Conservation (phyloP, 2,797 vertebrate species). For the Melopsittacus undulatus region DNA sequence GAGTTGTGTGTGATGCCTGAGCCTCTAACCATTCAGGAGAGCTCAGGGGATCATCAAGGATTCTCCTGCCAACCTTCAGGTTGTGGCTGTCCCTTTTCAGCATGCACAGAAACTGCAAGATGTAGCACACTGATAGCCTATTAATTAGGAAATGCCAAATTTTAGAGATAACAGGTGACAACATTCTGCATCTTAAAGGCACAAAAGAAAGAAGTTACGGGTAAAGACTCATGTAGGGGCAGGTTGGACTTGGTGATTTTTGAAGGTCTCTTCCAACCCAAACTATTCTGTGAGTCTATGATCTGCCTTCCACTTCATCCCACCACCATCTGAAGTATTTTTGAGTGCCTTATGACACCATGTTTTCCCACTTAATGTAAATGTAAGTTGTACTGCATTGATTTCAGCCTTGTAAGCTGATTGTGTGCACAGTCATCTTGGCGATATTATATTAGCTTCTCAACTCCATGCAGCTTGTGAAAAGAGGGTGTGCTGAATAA, state of each 20-base stretch:
- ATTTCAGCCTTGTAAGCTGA: not conserved
- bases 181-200: not conserved
- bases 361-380: not conserved
- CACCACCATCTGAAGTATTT: not conserved
- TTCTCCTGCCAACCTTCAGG: not conserved
- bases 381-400: not conserved
- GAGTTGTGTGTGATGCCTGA: not conserved
- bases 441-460: not conserved
- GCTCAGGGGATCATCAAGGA: not conserved
- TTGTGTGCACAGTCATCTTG: not conserved
- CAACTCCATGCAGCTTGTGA: not conserved
- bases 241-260: not conserved
- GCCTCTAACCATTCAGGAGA: not conserved
- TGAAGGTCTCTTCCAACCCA: not conserved
- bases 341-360: not conserved
- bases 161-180: not conserved
- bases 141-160: not conserved
- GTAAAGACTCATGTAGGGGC: not conserved
- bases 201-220: not conserved
- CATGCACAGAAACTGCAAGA: not conserved
- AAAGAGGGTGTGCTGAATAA: not conserved
- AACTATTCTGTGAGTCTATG: not conserved
- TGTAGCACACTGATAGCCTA: not conserved
- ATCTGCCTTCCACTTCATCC: not conserved
- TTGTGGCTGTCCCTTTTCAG: not conserved